Evolutionary conservation across 2,797 vertebrate genomes (phyloP).

Genomic region (Allobates femoralis): DNA sequence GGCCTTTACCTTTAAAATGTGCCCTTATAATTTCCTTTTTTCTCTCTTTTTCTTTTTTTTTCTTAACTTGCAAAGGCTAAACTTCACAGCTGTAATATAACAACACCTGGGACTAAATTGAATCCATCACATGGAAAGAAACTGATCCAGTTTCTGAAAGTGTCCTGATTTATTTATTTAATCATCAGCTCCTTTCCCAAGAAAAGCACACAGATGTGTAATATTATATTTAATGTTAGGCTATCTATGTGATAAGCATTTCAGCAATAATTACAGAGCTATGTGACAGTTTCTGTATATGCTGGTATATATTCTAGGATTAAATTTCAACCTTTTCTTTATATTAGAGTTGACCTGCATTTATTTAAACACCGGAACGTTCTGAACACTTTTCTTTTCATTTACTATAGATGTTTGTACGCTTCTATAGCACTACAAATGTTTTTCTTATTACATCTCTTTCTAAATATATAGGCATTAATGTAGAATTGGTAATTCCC

Average conservation of each 20-base stretch:
- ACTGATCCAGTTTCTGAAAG: conserved; percentile 17
- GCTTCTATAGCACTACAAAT: not conserved
- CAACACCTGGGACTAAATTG: conserved; percentile 62
- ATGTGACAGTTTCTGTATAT: not conserved
- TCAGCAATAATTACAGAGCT: not conserved
- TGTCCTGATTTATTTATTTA: conserved; percentile 58
- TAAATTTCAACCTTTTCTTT: not conserved
- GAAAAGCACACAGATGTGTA: not conserved
- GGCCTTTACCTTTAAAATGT: conserved; percentile 60
- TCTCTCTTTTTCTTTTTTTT: conserved; percentile 28
- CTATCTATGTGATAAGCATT: not conserved
- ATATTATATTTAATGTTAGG: not conserved
- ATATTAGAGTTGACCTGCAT: not conserved
- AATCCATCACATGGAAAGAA: conserved; percentile 54
- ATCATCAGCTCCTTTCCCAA: not conserved
- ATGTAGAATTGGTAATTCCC: no score
- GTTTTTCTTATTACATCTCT: not conserved
- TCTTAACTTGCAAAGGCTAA: conserved; percentile 51
- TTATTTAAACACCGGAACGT: not conserved
- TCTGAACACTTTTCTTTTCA: not conserved
- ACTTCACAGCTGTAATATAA: conserved; percentile 45
- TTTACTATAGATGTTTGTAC: not conserved
- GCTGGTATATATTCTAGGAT: not conserved
- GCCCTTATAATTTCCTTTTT: conserved; percentile 60
- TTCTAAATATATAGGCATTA: no score